Conservation (phyloP, 2,888 invertebrate genomes). For the Drosophila sordidapex region DNA sequence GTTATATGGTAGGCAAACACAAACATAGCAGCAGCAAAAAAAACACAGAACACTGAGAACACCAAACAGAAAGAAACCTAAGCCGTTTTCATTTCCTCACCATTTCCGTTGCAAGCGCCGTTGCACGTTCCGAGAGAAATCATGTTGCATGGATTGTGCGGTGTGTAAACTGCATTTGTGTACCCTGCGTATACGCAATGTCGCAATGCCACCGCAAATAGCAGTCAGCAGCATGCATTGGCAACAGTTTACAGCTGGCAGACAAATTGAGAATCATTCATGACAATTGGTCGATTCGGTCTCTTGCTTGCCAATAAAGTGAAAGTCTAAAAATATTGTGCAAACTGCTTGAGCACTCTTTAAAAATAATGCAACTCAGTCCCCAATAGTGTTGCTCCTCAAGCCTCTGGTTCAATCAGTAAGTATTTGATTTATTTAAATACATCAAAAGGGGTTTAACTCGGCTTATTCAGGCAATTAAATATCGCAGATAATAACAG, state of each 20-base stretch:
- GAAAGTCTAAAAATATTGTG: background rate
- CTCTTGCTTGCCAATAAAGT: background rate
- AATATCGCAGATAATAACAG: background rate
- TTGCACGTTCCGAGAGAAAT: conserved; percentile 3
- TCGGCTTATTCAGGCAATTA: background rate
- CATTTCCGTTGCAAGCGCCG: conserved; percentile 66
- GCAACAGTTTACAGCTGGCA: conserved; percentile 9
- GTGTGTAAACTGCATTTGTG: conserved; percentile 19
- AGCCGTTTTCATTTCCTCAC: conserved; percentile 73
- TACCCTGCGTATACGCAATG: conserved; percentile 35
- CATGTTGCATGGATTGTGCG: conserved; percentile 9
- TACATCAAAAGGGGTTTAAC: background rate
- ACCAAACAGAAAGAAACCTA: conserved; percentile 42
- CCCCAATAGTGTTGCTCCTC: background rate
- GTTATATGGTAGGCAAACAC: conserved; percentile 9
- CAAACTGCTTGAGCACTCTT: background rate
- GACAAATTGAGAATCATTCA: conserved; percentile 14
- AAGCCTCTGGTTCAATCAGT: background rate
- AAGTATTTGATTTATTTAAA: background rate
- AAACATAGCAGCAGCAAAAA: background rate
- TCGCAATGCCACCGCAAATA: conserved; percentile 11
- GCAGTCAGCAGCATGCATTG: conserved; percentile 10
- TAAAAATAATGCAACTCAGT: background rate
- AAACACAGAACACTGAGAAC: background rate
- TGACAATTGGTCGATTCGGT: background rate